A percentile compares a stretch with the other conserved stretches of the same genome.
Conservation (phyloP, 1,140 invertebrate genomes). For the Telenomus remus region DNA sequence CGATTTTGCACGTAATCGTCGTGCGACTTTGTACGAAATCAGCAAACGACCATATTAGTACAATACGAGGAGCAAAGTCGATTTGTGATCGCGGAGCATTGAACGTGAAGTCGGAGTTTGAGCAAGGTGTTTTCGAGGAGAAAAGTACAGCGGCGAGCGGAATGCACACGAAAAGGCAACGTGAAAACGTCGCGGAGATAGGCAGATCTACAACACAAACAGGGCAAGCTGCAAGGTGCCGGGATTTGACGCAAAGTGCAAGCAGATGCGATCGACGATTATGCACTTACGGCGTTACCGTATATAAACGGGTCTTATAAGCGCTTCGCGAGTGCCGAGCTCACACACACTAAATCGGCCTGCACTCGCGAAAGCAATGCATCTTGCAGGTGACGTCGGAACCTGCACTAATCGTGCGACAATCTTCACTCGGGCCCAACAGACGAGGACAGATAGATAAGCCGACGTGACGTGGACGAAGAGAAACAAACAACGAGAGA, state of each 20-base stretch:
- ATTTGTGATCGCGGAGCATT: conserved; percentile 18
- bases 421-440: conserved; percentile 68
- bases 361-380: conserved; percentile 69
- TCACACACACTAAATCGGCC: conserved; percentile 47
- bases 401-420: conserved; percentile 74
- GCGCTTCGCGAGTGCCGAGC: conserved; percentile 39
- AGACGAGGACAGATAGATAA: conserved; percentile 44
- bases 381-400: conserved; percentile 73
- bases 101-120: conserved; percentile 45
- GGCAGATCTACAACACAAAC: conserved; percentile 57
- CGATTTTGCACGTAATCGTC: too few relatives aligned
- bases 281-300: conserved; percentile 75
- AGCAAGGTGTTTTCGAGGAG: neutral
- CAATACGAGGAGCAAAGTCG: neutral
- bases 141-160: conserved; percentile 38
- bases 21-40: too few relatives aligned
- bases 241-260: conserved; percentile 73
- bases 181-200: conserved; percentile 55
- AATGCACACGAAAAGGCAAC: conserved; percentile 48
- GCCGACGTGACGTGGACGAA: conserved; percentile 1
- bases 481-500: conserved; percentile 20
- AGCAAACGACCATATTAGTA: neutral
- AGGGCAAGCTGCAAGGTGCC: conserved; percentile 66
- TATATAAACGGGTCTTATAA: conserved; percentile 67
- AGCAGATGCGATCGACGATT: conserved; percentile 75